Evolutionary conservation across 1,140 invertebrate genomes (phyloP).

Genomic region (Drosophila bipectinata): DNA sequence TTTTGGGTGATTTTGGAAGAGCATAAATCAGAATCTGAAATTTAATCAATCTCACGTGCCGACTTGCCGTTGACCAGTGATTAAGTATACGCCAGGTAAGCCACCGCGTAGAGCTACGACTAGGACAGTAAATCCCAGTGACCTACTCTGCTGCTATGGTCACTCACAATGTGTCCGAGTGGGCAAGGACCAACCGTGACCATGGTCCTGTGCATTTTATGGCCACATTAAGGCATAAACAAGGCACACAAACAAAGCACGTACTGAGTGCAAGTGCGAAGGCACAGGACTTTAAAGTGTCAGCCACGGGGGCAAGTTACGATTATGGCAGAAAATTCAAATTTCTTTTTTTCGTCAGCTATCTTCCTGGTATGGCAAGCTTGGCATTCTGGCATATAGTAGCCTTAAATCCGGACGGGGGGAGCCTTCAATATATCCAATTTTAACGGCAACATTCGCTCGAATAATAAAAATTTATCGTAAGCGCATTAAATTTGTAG

Average conservation of each 20-base stretch:
- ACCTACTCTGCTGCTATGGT: slow-evolving; percentile 49
- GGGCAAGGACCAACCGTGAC: slow-evolving; percentile 1
- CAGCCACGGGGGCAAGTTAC: slow-evolving; percentile 29
- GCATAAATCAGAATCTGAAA: slow-evolving; percentile 73
- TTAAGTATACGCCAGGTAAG: slow-evolving; percentile 76
- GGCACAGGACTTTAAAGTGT: slow-evolving; percentile 34
- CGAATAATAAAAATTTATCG: slow-evolving; percentile 77
- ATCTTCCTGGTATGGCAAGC: not conserved
- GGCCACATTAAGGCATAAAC: slow-evolving; percentile 71
- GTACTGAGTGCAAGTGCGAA: slow-evolving; percentile 44
- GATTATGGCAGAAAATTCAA: slow-evolving; percentile 53
- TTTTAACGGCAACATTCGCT: slow-evolving; percentile 63
- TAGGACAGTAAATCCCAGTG: slow-evolving; percentile 45
- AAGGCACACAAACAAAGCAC: slow-evolving; percentile 44
- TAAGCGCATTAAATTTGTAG: slow-evolving; percentile 74
- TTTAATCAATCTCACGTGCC: slow-evolving; percentile 75
- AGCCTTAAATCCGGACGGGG: not conserved
- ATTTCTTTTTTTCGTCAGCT: slow-evolving; percentile 22
- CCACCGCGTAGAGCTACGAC: slow-evolving; percentile 24
- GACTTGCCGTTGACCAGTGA: slow-evolving; percentile 53
- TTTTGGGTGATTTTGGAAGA: slow-evolving; percentile 10
- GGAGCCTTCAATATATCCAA: slow-evolving; percentile 42
- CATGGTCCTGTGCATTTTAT: slow-evolving; percentile 61
- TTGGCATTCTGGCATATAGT: not conserved
- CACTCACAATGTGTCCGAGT: slow-evolving; percentile 18